Evolutionary conservation across 2,888 invertebrate genomes (phyloP), one percentile per base, ranked within the genome.

Genomic region (Lamproptera curius): DNA sequence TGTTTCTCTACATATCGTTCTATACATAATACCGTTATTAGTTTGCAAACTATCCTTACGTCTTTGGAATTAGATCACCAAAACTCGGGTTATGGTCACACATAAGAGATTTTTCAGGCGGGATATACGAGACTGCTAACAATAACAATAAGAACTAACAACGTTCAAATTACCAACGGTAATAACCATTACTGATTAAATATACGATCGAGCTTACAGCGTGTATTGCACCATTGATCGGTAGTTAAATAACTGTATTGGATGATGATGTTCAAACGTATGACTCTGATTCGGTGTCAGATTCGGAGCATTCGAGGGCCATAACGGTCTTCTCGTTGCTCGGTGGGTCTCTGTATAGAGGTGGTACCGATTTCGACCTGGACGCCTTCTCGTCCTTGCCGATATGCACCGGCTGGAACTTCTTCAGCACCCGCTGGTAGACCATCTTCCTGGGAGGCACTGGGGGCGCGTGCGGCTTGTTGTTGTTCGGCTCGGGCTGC

Each of bases 351-450:
- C 82, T 65, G 62, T 85, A 86, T n/a, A 83, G 58, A 0, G 87
- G 80, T 6, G 88, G 86, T 17, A 86, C 86, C 14, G 88, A 86
- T 56, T 85, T 86, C 1, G 87, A 87, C 16, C 87, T 74, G 1
- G 76, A 72, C 35, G 71, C 69, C 52, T 90, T 88, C 40, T 90
- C 90, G 16, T 91, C 90, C 48, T 89, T 88, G 58, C 86, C 90
- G 58, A 91, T 89, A 61, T 92, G 92, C 16, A 91, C 92, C 1
- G 91, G 91, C 46, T 91, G 91, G 57, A 91, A 83, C 62, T 91
- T 91, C 71, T 90, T 89, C 35, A 91, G 71, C 2, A 88, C 81
- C 59, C 82, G 73, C 60, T 85, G 86, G 61, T 87, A 86, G 38
- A 86, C 74, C 72, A 83, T 73, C 58, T 88, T 87, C 60, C 91